These are phyloP conservation scores for Trichopria drosophilae DNA, from an alignment of 2,888 invertebrate genomes.

Conservation along the genomic window DNA sequence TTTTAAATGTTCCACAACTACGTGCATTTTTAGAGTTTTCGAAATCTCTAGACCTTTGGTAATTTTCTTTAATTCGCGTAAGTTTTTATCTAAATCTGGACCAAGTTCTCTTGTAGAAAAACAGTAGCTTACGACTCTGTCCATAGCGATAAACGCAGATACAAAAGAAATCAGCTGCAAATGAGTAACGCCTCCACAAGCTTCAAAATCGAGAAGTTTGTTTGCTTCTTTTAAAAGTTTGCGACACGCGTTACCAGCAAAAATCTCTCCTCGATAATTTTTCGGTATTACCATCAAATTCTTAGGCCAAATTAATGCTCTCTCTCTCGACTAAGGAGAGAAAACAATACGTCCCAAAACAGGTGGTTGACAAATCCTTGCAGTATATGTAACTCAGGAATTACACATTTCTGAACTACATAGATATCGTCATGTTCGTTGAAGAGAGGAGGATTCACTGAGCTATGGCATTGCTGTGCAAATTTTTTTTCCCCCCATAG, in stretches of 20 bases:
- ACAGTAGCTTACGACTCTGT: background rate
- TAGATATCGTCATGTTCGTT: no score
- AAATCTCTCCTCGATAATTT: no score
- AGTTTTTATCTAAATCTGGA: background rate
- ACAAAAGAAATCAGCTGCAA: background rate
- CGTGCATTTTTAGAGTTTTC: no score
- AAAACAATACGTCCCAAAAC: no score
- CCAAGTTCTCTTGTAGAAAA: background rate
- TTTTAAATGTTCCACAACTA: constrained; percentile 7
- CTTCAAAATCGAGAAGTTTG: background rate
- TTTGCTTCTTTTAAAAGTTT: constrained; percentile 1
- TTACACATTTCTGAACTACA: no score
- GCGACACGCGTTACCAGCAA: no score
- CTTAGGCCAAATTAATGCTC: no score
- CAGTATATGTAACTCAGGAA: background rate
- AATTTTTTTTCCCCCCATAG: no score
- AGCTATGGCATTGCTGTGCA: background rate
- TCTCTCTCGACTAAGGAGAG: no score
- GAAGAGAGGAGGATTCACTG: background rate
- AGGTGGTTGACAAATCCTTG: background rate
- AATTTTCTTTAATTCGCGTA: background rate
- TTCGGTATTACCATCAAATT: no score
- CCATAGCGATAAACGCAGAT: constrained; percentile 2
- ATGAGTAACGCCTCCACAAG: background rate
- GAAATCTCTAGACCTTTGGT: no score